Percentiles rank a stretch among this genome's conserved stretches.
These are phyloP conservation scores for Athetis lepigone DNA, from an alignment of 2,888 invertebrate species.

Conservation along the genomic window DNA sequence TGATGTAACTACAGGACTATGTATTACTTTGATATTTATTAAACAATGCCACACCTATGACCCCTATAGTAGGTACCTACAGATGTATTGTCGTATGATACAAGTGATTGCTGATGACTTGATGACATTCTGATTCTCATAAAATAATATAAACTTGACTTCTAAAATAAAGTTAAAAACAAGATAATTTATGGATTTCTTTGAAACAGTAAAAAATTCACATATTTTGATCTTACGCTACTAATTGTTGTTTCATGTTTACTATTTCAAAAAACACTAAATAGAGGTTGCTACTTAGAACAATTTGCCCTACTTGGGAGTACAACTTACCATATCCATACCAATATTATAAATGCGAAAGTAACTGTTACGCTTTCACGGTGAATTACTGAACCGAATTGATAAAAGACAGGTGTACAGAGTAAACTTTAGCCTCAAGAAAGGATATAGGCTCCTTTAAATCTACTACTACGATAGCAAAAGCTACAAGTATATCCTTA, in stretches of 20 bases:
- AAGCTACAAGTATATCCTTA: too few species aligned
- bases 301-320: too few species aligned
- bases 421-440: too few species aligned
- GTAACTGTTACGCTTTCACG: too few species aligned
- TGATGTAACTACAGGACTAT: conserved; percentile 5
- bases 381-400: too few species aligned
- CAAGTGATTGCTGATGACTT: not conserved
- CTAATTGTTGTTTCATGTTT: too few species aligned
- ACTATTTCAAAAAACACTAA: too few species aligned
- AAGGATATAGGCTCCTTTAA: too few species aligned
- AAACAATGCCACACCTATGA: conserved; percentile 15
- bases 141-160: not conserved
- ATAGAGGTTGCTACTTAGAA: not conserved
- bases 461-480: too few species aligned
- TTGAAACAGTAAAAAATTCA: not conserved
- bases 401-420: too few species aligned
- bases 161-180: not conserved
- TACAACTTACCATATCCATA: too few species aligned
- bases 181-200: not conserved
- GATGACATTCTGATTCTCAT: not conserved
- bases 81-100: conserved; percentile 1
- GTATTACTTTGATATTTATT: conserved; percentile 3
- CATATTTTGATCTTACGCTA: not conserved
- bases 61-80: not conserved
- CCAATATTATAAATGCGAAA: too few species aligned